Percentiles rank a stretch among this genome's conserved stretches.
phyloP scores from a whole-genome alignment of 2,113 vertebrate genomes.

The Osmerus eperlanus region DNA sequence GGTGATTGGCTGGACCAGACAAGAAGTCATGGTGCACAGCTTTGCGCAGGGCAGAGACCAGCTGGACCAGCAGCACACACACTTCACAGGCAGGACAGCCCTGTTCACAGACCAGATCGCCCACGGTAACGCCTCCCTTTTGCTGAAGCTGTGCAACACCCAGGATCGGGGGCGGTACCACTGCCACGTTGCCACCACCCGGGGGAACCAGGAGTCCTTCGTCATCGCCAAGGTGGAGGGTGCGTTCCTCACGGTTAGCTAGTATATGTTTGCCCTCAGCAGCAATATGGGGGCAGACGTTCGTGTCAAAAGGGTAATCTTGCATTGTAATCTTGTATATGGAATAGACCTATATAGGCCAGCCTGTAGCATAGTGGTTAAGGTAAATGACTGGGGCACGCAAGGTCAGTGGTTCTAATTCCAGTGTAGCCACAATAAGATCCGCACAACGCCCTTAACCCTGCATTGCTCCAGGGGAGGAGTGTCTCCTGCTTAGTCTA shows the following conservation, averaged over 20 bases:
- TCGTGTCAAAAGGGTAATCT: too few relatives aligned
- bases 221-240: conserved; percentile 38
- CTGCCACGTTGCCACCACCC: conserved; percentile 53
- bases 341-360: too few relatives aligned
- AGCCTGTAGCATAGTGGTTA: too few relatives aligned
- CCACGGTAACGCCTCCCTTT: conserved; percentile 62
- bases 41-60: conserved; percentile 45
- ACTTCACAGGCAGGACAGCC: conserved; percentile 37
- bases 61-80: background rate
- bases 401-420: too few relatives aligned
- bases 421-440: too few relatives aligned
- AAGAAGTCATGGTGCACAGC: conserved; percentile 37
- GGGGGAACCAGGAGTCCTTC: conserved; percentile 1
- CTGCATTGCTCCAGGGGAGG: too few relatives aligned
- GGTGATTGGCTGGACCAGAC: conserved; percentile 64
- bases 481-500: too few relatives aligned
- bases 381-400: too few relatives aligned
- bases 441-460: too few relatives aligned
- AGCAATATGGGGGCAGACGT: too few relatives aligned
- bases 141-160: conserved; percentile 38
- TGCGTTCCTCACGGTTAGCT: conserved; percentile 43
- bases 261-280: too few relatives aligned
- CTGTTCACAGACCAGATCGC: conserved; percentile 44
- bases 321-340: too few relatives aligned
- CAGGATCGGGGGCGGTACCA: conserved; percentile 52